Evolutionary conservation across 1,140 invertebrate genomes (phyloP), one percentile per base, ranked within the genome.

Genomic region (Coptotermes formosanus): DNA sequence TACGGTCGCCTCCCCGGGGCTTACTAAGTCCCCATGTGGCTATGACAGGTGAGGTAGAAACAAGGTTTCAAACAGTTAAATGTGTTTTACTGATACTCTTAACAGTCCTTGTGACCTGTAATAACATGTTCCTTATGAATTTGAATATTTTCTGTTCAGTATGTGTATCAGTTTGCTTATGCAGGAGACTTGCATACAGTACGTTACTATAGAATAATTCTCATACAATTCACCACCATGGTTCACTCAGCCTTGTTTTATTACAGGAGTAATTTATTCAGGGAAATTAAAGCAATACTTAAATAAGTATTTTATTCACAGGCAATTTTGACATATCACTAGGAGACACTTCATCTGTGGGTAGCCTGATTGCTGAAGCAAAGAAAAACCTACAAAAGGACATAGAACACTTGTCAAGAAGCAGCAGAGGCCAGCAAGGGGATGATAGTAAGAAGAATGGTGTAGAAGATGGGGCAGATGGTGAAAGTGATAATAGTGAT

Each of bases 401-500:
- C 44, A n/a, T 87, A 48, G 87, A 87, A 83, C 52, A 45, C 3
- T 44, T 81, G 84, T 86, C 83, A 52, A 88, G 82, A 82, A 82
- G 48, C 23, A 85, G 84, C 45, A 82, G 82, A 85, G 87, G 86
- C 75, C 86, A 64, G 19, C 87, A 88, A 84, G 85, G 44, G 14
- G 85, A 75, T 44, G 85, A 86, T 19, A 45, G 81, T 23, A 82
- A 86, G 85, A 85, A 85, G 23, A 86, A 86, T 55, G 85, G 85
- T 16, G 89, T 90, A 88, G 91, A 91, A 85, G 92, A 91, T 86
- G 90, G 90, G 30, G 89, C 88, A 25, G 90, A 90, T 43, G 89
- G 88, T 44, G 90, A 90, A n/a, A 89, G 88, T 87, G 87, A 88
- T 81, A 87, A 87, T n/a, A 88, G 88, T 85, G 88, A 88, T 81